Evolutionary conservation across 2,113 vertebrate species (phyloP), one percentile per base, ranked within the genome.

Genomic region (Ophthalmolycus amberensis): DNA sequence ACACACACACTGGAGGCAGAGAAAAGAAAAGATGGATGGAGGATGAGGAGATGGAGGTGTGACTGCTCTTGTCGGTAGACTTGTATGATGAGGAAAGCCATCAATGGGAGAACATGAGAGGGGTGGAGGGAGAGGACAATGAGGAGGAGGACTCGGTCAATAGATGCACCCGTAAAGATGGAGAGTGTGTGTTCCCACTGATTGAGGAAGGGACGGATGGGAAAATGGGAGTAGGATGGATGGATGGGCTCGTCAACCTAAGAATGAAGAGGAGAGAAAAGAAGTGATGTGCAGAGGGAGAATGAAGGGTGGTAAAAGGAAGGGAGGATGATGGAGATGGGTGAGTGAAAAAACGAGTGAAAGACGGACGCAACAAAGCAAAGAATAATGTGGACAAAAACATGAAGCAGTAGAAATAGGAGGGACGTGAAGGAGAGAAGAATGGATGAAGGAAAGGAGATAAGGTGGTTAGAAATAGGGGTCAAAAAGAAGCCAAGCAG

Each of bases 11-110:
- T 9, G 50, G 25, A 76, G 22, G 18, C 16, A 77, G 71, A 50
- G 14, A 74, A 76, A 42, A 65, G 68, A 25, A 74, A 60, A 63
- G 52, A 83, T 38, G 69, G 62, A 80, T 82, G 56, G 58, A 79
- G 50, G 48, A 79, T 40, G 73, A 80, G 25, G 9, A 75, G 58
- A 52, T n/a, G 37, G 64, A 83, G 75, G 77, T 80, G 79, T 80
- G 71, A 84, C 42, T 63, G 60, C 38, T 72, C 64, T 69, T 82
- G 74, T 88, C 75, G 56, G 79, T 25, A 20, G 66, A 77, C 11
- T 50, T 75, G 58, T 78, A 68, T 77, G 69, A 71, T 62, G 58
- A 32, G 69, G 75, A 79, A 8, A 80, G 25, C 54, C 46, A 74
- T 80, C 63, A 74, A 12, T 29, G 56, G 60, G 52, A 65, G 66